Evolutionary conservation across 2,113 vertebrate genomes (phyloP).

Genomic region (Corydoras sp.): DNA sequence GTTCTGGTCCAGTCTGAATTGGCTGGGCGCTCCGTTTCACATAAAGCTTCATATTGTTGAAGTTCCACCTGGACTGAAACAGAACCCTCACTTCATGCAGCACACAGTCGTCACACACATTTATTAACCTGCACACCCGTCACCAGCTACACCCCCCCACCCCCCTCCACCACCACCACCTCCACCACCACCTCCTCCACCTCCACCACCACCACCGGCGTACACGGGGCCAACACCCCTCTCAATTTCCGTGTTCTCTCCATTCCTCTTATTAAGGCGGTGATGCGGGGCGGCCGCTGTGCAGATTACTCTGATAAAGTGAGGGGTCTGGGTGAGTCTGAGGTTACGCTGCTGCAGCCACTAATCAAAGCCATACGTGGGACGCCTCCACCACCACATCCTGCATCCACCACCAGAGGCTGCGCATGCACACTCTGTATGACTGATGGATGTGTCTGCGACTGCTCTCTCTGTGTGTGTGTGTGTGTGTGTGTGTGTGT

Average conservation of each 20-base stretch:
- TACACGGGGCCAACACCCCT: neutral
- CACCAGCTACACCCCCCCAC: neutral
- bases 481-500: too few relatives aligned
- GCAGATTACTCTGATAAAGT: conserved; percentile 41
- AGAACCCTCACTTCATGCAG: conserved; percentile 22
- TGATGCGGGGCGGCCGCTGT: conserved; percentile 11
- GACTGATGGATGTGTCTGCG: too few relatives aligned
- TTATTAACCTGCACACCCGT: conserved; percentile 11
- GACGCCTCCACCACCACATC: conserved; percentile 10
- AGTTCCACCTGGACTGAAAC: conserved; percentile 30
- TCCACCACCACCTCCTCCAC: neutral
- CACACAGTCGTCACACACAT: conserved; percentile 25
- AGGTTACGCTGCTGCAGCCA: conserved; percentile 35
- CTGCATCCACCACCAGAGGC: too few relatives aligned
- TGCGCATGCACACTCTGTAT: too few relatives aligned
- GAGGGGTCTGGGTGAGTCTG: conserved; percentile 36
- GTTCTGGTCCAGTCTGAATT: conserved; percentile 23
- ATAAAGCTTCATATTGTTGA: conserved; percentile 41
- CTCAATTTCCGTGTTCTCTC: conserved; percentile 29
- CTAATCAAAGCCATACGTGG: conserved; percentile 39
- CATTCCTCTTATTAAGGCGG: conserved; percentile 8
- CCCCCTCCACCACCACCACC: neutral
- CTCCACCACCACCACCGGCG: neutral
- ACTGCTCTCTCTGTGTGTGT: too few relatives aligned
- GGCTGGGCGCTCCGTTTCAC: conserved; percentile 12